Conservation (phyloP, 2,888 invertebrate species). For the Scaeva pyrastri region DNA sequence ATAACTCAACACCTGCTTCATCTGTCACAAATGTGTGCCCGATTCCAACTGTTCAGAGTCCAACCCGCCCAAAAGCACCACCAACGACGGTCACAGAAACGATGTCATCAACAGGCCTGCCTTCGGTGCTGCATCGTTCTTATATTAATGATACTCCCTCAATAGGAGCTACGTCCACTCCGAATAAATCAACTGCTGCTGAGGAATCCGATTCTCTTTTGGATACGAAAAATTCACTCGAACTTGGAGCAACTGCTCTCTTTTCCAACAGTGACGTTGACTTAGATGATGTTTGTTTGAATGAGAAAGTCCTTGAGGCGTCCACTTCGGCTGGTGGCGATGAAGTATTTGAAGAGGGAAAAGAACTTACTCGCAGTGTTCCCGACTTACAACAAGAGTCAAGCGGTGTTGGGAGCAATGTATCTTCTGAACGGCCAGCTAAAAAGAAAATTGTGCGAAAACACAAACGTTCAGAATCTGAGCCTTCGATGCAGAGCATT, state of each 20-base stretch:
- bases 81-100: conserved; percentile 55
- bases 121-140: conserved; percentile 77
- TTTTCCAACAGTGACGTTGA: conserved; percentile 95
- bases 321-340: conserved; percentile 79
- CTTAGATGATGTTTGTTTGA: conserved; percentile 91
- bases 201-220: conserved; percentile 77
- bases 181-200: conserved; percentile 75
- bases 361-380: conserved; percentile 82
- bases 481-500: conserved; percentile 82
- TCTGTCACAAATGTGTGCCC: conserved; percentile 80
- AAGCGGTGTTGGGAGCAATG: conserved; percentile 62
- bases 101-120: conserved; percentile 77
- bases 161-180: conserved; percentile 78
- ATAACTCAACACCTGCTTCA: conserved; percentile 81
- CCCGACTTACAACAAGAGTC: conserved; percentile 80
- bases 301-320: conserved; percentile 88
- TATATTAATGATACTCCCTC: conserved; percentile 78
- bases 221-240: conserved; percentile 82
- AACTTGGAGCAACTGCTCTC: conserved; percentile 90
- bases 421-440: conserved; percentile 73
- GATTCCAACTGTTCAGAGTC: conserved; percentile 65
- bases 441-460: conserved; percentile 79
- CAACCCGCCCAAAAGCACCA: conserved; percentile 73
- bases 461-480: conserved; percentile 84
- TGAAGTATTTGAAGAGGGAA: conserved; percentile 80